phyloP scores from a whole-genome alignment of 2,113 vertebrate species.

The Perca fluviatilis region DNA sequence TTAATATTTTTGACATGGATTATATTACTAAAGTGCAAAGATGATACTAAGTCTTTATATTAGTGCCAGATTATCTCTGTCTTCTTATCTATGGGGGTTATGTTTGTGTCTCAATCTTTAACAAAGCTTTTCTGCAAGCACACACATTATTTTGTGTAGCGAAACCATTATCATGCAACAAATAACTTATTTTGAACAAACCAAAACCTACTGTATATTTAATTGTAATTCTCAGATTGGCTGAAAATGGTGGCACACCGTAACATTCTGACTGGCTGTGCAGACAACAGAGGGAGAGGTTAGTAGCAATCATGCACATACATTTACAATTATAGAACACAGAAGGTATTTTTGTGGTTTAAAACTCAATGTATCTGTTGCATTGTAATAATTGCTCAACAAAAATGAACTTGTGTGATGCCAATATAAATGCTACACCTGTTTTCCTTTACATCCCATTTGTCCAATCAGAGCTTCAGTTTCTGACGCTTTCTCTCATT shows the following conservation, averaged over 20 bases:
- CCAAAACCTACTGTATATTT: too few relatives aligned
- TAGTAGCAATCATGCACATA: too few relatives aligned
- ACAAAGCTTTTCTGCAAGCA: not conserved
- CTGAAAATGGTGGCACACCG: too few relatives aligned
- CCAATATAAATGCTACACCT: too few relatives aligned
- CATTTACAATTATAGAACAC: too few relatives aligned
- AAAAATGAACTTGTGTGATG: not conserved
- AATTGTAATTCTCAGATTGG: too few relatives aligned
- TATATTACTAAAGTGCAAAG: slow-evolving; percentile 19
- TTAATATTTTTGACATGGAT: slow-evolving; percentile 29
- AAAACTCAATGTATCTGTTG: too few relatives aligned
- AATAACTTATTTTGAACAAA: not conserved
- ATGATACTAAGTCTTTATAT: not conserved
- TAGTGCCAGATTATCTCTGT: not conserved
- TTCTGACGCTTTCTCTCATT: slow-evolving; percentile 17
- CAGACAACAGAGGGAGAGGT: too few relatives aligned
- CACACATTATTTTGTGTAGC: not conserved
- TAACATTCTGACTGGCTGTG: too few relatives aligned
- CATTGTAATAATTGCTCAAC: not conserved
- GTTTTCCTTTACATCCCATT: not conserved
- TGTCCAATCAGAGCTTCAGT: not conserved
- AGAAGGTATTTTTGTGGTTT: too few relatives aligned
- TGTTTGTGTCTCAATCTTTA: not conserved
- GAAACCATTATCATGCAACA: not conserved
- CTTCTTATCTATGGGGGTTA: not conserved